Evolutionary conservation across 2,113 vertebrate genomes (phyloP).

Genomic region (Excalfactoria chinensis): DNA sequence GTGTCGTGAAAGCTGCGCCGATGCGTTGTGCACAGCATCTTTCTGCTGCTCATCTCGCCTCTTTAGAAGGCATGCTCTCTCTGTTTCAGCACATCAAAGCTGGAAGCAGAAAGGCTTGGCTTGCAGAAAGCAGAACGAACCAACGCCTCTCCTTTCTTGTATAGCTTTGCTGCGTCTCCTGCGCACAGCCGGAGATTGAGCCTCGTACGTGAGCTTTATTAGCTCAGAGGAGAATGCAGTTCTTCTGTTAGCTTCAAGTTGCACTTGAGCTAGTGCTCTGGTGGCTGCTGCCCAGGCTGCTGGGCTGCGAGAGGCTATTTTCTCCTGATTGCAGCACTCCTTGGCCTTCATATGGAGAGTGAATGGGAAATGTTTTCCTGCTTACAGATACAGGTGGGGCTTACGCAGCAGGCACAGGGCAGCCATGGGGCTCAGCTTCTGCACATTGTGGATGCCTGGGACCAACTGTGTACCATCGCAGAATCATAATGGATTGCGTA

Average conservation of each 20-base stretch:
- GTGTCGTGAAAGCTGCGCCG: conserved; percentile 8
- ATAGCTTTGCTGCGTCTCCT: not conserved
- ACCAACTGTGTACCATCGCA: not conserved
- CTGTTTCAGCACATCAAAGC: conserved; percentile 39
- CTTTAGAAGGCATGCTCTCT: not conserved
- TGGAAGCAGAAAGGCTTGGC: conserved; percentile 26
- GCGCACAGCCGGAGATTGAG: not conserved
- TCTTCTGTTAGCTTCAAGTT: rapidly evolving
- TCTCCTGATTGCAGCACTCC: not conserved
- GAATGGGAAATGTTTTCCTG: not conserved
- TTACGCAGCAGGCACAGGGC: not conserved
- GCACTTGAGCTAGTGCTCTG: not conserved
- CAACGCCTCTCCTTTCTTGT: not conserved
- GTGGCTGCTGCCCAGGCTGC: not conserved
- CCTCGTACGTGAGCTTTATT: rapidly evolving
- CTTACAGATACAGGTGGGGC: not conserved
- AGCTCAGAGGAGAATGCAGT: not conserved
- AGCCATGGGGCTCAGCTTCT: not conserved
- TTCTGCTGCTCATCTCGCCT: not conserved
- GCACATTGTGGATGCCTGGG: rapidly evolving
- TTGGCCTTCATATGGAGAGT: not conserved
- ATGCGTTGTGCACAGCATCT: conserved; percentile 44
- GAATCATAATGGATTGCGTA: not conserved
- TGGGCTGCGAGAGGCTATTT: not conserved
- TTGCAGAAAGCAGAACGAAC: not conserved